Evolutionary conservation across 1,140 invertebrate species (phyloP).

Genomic region (Sinella curviseta): DNA sequence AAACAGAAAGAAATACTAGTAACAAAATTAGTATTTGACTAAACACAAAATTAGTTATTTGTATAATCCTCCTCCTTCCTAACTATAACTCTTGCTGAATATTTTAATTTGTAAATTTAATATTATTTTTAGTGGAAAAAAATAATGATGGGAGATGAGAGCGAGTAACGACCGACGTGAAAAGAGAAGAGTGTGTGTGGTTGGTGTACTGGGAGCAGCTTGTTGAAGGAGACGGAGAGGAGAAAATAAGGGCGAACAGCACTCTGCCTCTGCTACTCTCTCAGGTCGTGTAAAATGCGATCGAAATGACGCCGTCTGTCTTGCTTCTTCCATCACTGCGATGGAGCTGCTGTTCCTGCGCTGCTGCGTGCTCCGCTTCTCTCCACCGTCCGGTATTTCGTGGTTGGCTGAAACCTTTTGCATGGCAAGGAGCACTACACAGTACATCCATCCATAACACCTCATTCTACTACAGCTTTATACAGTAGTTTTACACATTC

Average conservation of each 20-base stretch:
- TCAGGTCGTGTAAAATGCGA: not conserved
- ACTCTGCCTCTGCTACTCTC: not conserved
- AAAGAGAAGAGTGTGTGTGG: not conserved
- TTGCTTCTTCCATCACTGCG: not conserved
- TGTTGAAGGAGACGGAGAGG: not conserved
- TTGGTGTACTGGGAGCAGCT: conserved; percentile 1
- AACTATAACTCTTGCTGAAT: too few relatives aligned
- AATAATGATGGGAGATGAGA: too few relatives aligned
- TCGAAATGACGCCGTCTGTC: conserved; percentile 26
- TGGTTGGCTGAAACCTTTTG: not conserved
- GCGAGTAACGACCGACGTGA: too few relatives aligned
- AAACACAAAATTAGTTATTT: too few relatives aligned
- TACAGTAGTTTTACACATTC: not conserved
- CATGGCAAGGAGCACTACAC: not conserved
- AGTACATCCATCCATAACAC: not conserved
- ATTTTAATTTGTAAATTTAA: too few relatives aligned
- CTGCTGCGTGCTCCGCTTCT: conserved; percentile 6
- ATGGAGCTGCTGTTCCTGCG: conserved; percentile 18
- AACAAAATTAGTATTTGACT: too few relatives aligned
- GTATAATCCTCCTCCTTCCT: too few relatives aligned
- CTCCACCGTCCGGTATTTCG: not conserved
- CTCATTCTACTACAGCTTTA: not conserved
- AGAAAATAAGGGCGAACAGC: not conserved
- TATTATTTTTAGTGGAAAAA: too few relatives aligned
- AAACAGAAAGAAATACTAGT: too few relatives aligned